phyloP scores from a whole-genome alignment of 2,113 vertebrate species.

The Loxodonta africana region DNA sequence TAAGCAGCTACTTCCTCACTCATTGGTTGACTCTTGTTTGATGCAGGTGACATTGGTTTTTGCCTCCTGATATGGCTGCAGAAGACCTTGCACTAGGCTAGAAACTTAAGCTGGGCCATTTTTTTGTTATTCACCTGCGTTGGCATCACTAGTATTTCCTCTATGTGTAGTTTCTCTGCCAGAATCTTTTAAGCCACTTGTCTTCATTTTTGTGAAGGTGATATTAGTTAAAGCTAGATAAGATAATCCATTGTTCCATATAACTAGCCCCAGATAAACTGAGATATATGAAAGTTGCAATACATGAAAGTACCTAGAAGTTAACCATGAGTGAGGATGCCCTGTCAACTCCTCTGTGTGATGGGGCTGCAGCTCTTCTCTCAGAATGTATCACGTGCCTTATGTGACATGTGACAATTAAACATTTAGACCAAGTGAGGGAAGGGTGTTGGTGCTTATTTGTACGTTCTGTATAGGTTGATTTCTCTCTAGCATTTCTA shows the following conservation, averaged over 20 bases:
- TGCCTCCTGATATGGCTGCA: neutral
- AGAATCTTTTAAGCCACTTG: slow-evolving; percentile 6
- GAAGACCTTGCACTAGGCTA: neutral
- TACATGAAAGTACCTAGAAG: neutral
- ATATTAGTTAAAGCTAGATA: neutral
- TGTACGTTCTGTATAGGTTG: neutral
- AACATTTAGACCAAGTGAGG: neutral
- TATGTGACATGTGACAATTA: neutral
- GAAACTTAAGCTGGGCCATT: neutral
- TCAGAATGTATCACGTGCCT: neutral
- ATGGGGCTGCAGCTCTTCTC: neutral
- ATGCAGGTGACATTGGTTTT: neutral
- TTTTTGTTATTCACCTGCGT: neutral
- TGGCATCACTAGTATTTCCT: neutral
- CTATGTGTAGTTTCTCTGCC: slow-evolving; percentile 18
- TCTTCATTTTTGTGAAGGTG: neutral
- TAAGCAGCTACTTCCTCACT: neutral
- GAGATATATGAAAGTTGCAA: neutral
- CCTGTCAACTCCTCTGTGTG: neutral
- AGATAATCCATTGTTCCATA: neutral
- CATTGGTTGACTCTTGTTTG: neutral
- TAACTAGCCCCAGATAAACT: neutral
- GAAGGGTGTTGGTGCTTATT: neutral
- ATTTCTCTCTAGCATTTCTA: neutral
- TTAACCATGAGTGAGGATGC: neutral